Conservation (phyloP, 2,888 invertebrate species). For the Antitype chi region DNA sequence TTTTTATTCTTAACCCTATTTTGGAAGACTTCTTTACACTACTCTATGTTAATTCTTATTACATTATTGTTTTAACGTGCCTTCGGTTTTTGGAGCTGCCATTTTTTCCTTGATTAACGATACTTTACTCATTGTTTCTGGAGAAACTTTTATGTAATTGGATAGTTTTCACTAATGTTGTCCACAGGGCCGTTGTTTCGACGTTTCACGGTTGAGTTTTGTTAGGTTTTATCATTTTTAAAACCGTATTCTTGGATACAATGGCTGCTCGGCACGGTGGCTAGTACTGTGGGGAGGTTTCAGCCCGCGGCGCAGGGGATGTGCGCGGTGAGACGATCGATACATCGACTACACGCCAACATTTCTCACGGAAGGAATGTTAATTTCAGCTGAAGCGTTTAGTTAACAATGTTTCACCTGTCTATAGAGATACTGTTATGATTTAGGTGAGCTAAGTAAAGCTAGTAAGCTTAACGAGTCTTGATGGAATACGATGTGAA, state of each 20-base stretch:
- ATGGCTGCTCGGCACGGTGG: slow-evolving; percentile 80
- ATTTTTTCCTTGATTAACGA: slow-evolving; percentile 72
- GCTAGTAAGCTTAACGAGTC: background rate
- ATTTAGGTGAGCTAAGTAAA: background rate
- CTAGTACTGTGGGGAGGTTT: slow-evolving; percentile 68
- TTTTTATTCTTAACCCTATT: slow-evolving; percentile 69
- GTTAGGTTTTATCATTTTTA: slow-evolving; percentile 79
- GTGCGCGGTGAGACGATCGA: slow-evolving; percentile 86
- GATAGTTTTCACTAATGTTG: slow-evolving; percentile 58
- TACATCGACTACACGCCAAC: slow-evolving; percentile 71
- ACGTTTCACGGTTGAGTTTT: slow-evolving; percentile 67
- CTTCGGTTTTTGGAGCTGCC: slow-evolving; percentile 76
- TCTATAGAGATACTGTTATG: slow-evolving; percentile 11
- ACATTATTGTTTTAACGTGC: slow-evolving; percentile 77
- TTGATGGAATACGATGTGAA: background rate
- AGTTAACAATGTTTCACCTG: slow-evolving; percentile 47
- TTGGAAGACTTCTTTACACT: slow-evolving; percentile 89
- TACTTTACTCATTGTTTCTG: slow-evolving; percentile 60
- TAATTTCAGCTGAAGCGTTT: slow-evolving; percentile 44
- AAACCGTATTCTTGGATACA: slow-evolving; percentile 74
- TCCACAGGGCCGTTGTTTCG: slow-evolving; percentile 58
- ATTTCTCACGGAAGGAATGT: slow-evolving; percentile 60
- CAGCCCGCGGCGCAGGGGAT: slow-evolving; percentile 74
- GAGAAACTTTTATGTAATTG: slow-evolving; percentile 35
- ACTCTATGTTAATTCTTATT: slow-evolving; percentile 70